Evolutionary conservation across 2,888 invertebrate species (phyloP).

Genomic region (Vesta saturnalis): DNA sequence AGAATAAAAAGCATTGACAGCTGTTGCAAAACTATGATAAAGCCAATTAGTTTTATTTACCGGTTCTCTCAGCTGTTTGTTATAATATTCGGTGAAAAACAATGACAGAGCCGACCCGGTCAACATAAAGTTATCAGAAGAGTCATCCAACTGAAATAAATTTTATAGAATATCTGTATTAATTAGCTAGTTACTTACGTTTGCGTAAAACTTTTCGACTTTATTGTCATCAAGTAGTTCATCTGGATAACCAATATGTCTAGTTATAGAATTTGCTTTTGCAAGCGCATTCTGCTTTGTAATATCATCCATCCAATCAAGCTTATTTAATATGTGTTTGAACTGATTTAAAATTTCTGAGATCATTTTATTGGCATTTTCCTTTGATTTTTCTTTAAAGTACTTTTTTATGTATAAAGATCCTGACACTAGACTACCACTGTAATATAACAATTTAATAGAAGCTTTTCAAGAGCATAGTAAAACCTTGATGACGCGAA

Average conservation of each 20-base stretch:
- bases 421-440: slow-evolving; percentile 64
- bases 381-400: slow-evolving; percentile 31
- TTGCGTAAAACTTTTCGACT: slow-evolving; percentile 56
- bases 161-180: slow-evolving; percentile 16
- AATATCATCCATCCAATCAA: slow-evolving; percentile 47
- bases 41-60: slow-evolving; percentile 67
- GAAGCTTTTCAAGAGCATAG: background rate
- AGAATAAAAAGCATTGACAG: slow-evolving; percentile 67
- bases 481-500: slow-evolving; percentile 61
- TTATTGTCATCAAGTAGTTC: slow-evolving; percentile 46
- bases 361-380: slow-evolving; percentile 42
- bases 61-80: slow-evolving; percentile 63
- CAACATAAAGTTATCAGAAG: slow-evolving; percentile 60
- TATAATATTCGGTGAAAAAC: slow-evolving; percentile 64
- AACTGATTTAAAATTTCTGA: slow-evolving; percentile 41
- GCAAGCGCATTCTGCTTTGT: slow-evolving; percentile 42
- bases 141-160: slow-evolving; percentile 59
- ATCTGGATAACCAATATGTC: slow-evolving; percentile 47
- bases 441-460: background rate
- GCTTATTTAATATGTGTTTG: slow-evolving; percentile 40
- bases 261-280: slow-evolving; percentile 43
- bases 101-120: slow-evolving; percentile 63
- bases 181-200: background rate
- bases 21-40: slow-evolving; percentile 63
- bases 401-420: slow-evolving; percentile 79